These are phyloP conservation scores for Magallana ariakensis DNA, from an alignment of 1,140 invertebrate genomes.

Conservation along the genomic window DNA sequence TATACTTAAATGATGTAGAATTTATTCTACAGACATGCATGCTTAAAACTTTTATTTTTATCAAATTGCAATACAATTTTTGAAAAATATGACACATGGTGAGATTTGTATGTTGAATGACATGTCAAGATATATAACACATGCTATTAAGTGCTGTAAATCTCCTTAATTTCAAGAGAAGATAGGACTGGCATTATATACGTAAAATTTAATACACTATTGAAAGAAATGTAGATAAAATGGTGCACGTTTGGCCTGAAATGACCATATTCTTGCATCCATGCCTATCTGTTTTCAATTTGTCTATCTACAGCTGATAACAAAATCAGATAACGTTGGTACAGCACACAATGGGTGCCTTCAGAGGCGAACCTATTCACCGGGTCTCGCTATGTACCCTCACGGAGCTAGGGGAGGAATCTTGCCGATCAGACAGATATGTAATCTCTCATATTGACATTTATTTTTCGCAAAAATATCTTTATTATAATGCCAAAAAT, in stretches of 20 bases:
- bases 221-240: constrained; percentile 15
- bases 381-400: neutral
- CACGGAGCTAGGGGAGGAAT: neutral
- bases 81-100: no score
- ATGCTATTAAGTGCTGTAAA: neutral
- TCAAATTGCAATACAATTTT: no score
- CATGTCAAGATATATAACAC: neutral
- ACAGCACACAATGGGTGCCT: constrained; percentile 11
- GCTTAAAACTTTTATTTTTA: no score
- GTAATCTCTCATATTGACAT: constrained; percentile 24
- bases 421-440: constrained; percentile 7
- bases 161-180: neutral
- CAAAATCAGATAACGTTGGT: neutral
- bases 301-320: constrained; percentile 29
- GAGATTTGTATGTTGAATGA: neutral
- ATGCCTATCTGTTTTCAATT: constrained; percentile 21
- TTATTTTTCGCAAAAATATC: constrained; percentile 26
- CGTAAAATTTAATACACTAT: constrained; percentile 8
- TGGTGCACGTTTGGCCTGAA: constrained; percentile 20
- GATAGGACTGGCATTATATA: constrained; percentile 12
- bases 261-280: neutral
- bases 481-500: constrained; percentile 34
- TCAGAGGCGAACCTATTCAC: constrained; percentile 2
- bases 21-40: no score
- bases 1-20: no score